Percentiles rank a stretch among this genome's conserved stretches.
phyloP scores from a whole-genome alignment of 2,113 vertebrate genomes.

The Merops nubicus region DNA sequence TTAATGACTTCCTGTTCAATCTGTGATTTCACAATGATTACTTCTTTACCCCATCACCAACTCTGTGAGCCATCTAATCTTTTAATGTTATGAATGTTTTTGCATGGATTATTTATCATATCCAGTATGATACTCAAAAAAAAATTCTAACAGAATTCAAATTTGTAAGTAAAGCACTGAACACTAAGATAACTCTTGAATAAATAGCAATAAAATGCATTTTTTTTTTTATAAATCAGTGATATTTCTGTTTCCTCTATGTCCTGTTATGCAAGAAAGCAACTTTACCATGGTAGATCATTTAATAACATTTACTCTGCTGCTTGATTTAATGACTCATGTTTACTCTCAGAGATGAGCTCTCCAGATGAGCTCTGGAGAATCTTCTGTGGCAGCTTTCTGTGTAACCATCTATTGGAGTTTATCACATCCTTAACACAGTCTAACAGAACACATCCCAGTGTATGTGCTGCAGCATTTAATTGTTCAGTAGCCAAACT shows the following conservation, averaged over 20 bases:
- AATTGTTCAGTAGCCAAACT: background rate
- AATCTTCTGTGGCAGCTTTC: background rate
- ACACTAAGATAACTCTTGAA: background rate
- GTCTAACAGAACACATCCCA: background rate
- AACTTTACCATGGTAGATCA: background rate
- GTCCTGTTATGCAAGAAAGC: background rate
- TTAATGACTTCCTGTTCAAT: background rate
- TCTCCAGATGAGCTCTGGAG: background rate
- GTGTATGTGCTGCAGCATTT: background rate
- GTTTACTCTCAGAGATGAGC: background rate
- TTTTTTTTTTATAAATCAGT: slow-evolving; percentile 6
- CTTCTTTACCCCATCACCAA: background rate
- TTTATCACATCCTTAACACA: background rate
- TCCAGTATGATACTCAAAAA: background rate
- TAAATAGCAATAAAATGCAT: background rate
- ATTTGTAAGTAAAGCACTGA: background rate
- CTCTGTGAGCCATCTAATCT: background rate
- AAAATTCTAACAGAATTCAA: background rate
- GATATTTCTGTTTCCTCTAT: background rate
- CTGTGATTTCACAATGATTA: background rate
- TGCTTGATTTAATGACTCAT: background rate
- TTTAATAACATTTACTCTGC: background rate
- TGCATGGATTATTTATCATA: background rate
- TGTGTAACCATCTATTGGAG: background rate
- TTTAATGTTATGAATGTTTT: background rate